Base-by-base conservation (phyloP, 2,113 vertebrate species). In the Pelobates fuscus region DNA sequence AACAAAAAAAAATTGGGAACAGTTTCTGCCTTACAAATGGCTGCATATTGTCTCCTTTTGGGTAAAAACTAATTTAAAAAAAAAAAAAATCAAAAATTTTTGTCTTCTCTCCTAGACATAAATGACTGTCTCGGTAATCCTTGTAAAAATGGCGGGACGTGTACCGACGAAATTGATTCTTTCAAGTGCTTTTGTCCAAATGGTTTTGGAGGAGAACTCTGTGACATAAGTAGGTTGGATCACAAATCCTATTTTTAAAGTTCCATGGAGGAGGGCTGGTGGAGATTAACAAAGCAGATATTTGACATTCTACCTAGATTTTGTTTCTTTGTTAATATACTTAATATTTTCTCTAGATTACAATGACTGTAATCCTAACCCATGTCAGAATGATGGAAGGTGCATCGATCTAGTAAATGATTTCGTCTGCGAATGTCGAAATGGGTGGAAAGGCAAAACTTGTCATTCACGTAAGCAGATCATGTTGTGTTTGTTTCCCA, bases 371-470 rank as follows among this genome's bases (percentile, higher is more conserved):
- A 89, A 80, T 41, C 90, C 89, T 17, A 93, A 94, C 32, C 94
- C 93, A 0, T 98, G 96, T 89, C 92, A 94, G 83, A 96, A 96
- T 0, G 93, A 90, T 29, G 96, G 94, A 27, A 86, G 71, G 21
- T 98, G 96, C 79, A 87, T 92, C 17, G 94, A 98, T 81, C 86
- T 94, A 76, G 84, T 94, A 66, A 96, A 96, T 0, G 96, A 98
- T 83, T 98, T 98, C 87, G 93, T 93, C 87, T 98, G 96, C 59
- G 89, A 88, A 18, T 98, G 96, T 20, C 87, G 89, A 1, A 93
- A 95, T 64, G 92, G 87, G 81, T 98, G 96, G 96, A 98, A 98
- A 83, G 96, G 96, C 66, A 98, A 98, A 86, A 96, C 93, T 43
- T 98, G 96, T 85, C 94, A 95, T 81, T 98, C 95, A 5, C 92